phyloP scores from a whole-genome alignment of 2,888 invertebrate species.

The Oligia latruncula region DNA sequence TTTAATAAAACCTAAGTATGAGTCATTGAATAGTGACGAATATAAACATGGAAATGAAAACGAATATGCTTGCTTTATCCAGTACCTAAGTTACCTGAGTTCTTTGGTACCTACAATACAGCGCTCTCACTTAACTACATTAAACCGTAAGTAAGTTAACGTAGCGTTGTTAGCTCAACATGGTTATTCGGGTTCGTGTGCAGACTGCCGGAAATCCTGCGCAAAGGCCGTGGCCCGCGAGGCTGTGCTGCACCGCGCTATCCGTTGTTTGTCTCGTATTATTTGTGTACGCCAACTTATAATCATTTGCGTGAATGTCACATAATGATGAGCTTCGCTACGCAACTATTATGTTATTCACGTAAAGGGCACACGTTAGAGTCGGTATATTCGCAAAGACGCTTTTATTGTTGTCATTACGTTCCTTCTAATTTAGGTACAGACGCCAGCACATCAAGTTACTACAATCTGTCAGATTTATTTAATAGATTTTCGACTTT shows the following conservation, averaged over 20 bases:
- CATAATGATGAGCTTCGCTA: conserved; percentile 57
- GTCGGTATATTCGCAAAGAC: conserved; percentile 20
- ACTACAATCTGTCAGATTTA: too few relatives aligned
- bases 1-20: conserved; percentile 23
- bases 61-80: neutral
- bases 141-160: conserved; percentile 59
- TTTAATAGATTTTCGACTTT: too few relatives aligned
- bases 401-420: conserved; percentile 8
- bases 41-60: conserved; percentile 31
- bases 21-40: conserved; percentile 35
- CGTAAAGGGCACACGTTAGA: conserved; percentile 19
- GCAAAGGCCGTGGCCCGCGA: conserved; percentile 81
- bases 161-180: conserved; percentile 72
- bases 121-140: conserved; percentile 38
- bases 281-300: conserved; percentile 68
- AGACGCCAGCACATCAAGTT: too few relatives aligned
- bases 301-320: conserved; percentile 69
- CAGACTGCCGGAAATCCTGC: conserved; percentile 88
- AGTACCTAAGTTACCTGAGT: neutral
- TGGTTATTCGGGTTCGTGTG: conserved; percentile 77
- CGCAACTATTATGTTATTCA: conserved; percentile 41
- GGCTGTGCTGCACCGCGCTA: conserved; percentile 73
- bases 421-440: neutral
- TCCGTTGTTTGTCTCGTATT: conserved; percentile 68
- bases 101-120: neutral